Percentiles rank a stretch among this genome's conserved stretches.
Evolutionary conservation across 2,888 invertebrate species (phyloP).

Genomic region (Dryobota labecula): DNA sequence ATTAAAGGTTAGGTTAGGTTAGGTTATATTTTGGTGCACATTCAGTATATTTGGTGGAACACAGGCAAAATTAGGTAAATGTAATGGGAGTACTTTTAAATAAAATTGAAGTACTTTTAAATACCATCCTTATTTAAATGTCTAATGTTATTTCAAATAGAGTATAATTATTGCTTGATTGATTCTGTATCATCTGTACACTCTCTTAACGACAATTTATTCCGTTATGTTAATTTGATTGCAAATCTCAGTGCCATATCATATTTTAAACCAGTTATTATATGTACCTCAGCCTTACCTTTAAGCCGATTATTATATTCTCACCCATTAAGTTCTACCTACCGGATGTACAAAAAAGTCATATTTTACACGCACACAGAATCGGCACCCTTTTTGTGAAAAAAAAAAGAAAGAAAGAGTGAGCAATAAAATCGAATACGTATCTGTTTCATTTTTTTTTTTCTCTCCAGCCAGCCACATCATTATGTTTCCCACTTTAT

Average conservation of each 20-base stretch:
- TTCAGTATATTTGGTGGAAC: too few relatives aligned
- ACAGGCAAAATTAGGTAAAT: too few relatives aligned
- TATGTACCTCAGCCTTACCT: not conserved
- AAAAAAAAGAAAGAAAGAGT: slow-evolving; percentile 28
- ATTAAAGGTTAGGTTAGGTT: too few relatives aligned
- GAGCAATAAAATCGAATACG: slow-evolving; percentile 59
- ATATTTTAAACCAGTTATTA: too few relatives aligned
- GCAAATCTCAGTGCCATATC: not conserved
- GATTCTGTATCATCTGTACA: not conserved
- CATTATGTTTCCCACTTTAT: slow-evolving; percentile 69
- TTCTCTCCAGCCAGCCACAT: slow-evolving; percentile 54
- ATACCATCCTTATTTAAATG: too few relatives aligned
- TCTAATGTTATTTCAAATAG: too few relatives aligned
- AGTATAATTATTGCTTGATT: too few relatives aligned
- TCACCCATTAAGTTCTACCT: not conserved
- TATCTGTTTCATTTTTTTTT: slow-evolving; percentile 61
- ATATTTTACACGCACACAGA: slow-evolving; percentile 34
- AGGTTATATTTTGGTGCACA: too few relatives aligned
- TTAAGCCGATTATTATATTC: slow-evolving; percentile 16
- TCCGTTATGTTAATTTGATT: not conserved
- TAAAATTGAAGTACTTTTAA: too few relatives aligned
- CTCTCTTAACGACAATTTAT: not conserved
- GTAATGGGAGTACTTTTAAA: too few relatives aligned
- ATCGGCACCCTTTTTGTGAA: slow-evolving; percentile 31
- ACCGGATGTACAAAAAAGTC: slow-evolving; percentile 22